These are phyloP conservation scores for Cephalopachus bancanus DNA, from an alignment of 2,797 vertebrate genomes.

Conservation along the genomic window DNA sequence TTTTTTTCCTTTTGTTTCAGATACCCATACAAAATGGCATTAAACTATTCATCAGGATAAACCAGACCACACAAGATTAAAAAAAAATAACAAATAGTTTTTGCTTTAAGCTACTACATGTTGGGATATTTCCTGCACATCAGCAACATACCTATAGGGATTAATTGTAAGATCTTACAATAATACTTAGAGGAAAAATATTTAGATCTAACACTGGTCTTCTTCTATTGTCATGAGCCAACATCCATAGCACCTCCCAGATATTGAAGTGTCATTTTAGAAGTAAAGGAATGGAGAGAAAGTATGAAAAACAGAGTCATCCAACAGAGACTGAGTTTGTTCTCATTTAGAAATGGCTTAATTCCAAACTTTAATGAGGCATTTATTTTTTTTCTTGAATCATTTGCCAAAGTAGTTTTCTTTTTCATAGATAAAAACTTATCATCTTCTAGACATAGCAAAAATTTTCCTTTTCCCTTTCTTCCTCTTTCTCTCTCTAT, in stretches of 20 bases:
- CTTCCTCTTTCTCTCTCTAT: neutral
- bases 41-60: neutral
- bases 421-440: neutral
- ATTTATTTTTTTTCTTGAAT: neutral
- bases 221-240: neutral
- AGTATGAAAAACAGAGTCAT: neutral
- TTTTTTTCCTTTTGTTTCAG: neutral
- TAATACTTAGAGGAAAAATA: neutral
- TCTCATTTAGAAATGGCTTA: neutral
- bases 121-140: neutral
- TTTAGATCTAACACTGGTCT: neutral
- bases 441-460: neutral
- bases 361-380: neutral
- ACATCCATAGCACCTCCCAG: neutral
- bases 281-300: neutral
- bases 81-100: neutral
- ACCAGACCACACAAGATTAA: neutral
- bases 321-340: neutral
- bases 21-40: neutral
- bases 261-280: neutral
- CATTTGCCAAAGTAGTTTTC: neutral
- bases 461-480: neutral
- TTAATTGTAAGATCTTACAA: neutral
- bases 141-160: neutral
- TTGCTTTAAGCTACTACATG: neutral